Percentiles rank a stretch among this genome's conserved stretches.
These are phyloP conservation scores for Pelobates cultripes DNA, from an alignment of 2,797 vertebrate species.

Conservation along the genomic window DNA sequence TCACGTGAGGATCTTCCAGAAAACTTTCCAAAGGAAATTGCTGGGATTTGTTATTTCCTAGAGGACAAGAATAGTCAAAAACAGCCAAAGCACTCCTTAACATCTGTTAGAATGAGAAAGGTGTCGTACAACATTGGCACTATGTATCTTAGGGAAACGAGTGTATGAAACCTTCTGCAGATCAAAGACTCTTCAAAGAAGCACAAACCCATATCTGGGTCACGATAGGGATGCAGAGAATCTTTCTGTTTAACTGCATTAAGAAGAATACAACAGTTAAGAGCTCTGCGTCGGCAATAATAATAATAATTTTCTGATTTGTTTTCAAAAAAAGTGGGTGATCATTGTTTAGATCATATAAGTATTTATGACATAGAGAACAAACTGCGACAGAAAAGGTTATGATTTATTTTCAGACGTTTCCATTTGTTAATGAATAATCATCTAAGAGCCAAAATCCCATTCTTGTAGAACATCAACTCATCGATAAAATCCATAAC, in stretches of 20 bases:
- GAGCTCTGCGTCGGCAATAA: slow-evolving; percentile 77
- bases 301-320: slow-evolving; percentile 50
- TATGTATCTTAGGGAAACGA: slow-evolving; percentile 98
- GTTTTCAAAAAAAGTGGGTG: slow-evolving; percentile 65
- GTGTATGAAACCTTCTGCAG: slow-evolving; percentile 82
- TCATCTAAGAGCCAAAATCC: slow-evolving; percentile 19
- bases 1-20: slow-evolving; percentile 96
- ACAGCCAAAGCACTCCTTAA: slow-evolving; percentile 80
- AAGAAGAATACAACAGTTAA: slow-evolving; percentile 60
- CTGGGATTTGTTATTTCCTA: slow-evolving; percentile 96
- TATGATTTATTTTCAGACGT: slow-evolving; percentile 10
- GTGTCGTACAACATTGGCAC: slow-evolving; percentile 98
- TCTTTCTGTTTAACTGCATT: slow-evolving; percentile 66
- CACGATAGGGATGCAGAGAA: slow-evolving; percentile 60
- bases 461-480: neutral
- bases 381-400: neutral
- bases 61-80: slow-evolving; percentile 90
- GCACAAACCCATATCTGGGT: slow-evolving; percentile 78
- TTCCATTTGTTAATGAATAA: slow-evolving; percentile 25
- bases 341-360: slow-evolving; percentile 53
- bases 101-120: slow-evolving; percentile 90
- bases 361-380: neutral
- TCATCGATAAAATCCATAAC: neutral
- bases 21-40: slow-evolving; percentile 98
- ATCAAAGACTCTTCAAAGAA: slow-evolving; percentile 75